Evolutionary conservation across 1,140 invertebrate genomes (phyloP).

Genomic region (Ceratosolen solmsi): DNA sequence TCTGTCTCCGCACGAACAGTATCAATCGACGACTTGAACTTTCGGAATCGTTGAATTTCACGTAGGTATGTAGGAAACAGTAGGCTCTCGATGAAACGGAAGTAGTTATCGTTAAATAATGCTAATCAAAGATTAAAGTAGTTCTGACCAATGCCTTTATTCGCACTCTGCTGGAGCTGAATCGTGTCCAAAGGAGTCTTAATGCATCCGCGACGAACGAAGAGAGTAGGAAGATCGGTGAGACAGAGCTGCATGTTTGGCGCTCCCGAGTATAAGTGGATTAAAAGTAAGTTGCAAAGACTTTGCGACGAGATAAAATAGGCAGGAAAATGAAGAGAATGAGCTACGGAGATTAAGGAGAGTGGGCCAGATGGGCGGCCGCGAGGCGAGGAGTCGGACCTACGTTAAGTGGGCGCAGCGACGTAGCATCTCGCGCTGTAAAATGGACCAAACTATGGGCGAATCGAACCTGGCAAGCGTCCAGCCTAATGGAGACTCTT

Average conservation of each 20-base stretch:
- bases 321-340: conserved; percentile 3
- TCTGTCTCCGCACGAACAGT: no score
- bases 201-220: conserved; percentile 19
- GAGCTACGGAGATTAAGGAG: neutral
- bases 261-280: conserved; percentile 12
- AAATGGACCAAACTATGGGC: neutral
- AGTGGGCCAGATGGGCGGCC: neutral
- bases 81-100: no score
- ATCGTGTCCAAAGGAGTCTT: conserved; percentile 14
- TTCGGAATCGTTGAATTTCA: no score
- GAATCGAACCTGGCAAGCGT: conserved; percentile 67
- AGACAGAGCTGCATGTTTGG: neutral
- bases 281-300: conserved; percentile 20
- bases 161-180: neutral
- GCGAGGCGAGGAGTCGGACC: neutral
- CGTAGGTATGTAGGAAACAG: no score
- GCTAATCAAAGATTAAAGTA: neutral
- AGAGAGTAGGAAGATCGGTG: neutral
- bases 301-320: conserved; percentile 26
- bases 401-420: conserved; percentile 37
- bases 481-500: conserved; percentile 75
- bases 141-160: neutral
- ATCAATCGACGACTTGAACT: no score
- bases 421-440: neutral
- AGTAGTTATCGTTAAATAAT: neutral